Base-by-base conservation (phyloP, 2,113 vertebrate genomes). In the Solea senegalensis region DNA sequence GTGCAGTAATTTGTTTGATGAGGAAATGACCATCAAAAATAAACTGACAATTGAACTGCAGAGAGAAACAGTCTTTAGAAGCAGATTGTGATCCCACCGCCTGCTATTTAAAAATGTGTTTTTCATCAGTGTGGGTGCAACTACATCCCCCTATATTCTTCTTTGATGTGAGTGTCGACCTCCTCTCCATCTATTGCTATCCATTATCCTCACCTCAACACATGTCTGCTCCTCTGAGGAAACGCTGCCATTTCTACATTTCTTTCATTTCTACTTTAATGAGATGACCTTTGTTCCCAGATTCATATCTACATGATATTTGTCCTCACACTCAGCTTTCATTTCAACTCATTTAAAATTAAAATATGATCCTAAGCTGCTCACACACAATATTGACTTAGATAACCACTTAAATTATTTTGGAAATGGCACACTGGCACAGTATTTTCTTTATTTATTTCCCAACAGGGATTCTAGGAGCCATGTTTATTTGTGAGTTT, bases 21-120 rank as follows among this genome's bases (percentile, higher is more conserved):
- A 52, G 11, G 55, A 60, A 73, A 53, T 7, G 1, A 2, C 12
- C 73, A 57, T 80, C 65, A 87, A 83, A 83, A 86, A 77, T 41
- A 56, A 68, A 69, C 45, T 14, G n/a, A 8, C 39, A 76, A 9
- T 72, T 39, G 40, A 39, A 41, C 21, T 10, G 12, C 0, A 71
- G 54, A 76, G 28, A 76, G 40, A 9, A 46, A 14, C 70, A 59
- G 1, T 8, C 15, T 16, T n/a, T 16, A 69, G 5, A 74, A 51
- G 46, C 60, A 43, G 52, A 21, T 10, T 26, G 8, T 53, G 50
- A 75, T 64, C 72, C 26, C 56, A 28, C 27, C 2, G 8, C 15
- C 12, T 21, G 16, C n/a, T 51, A 28, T 27, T 71, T 73, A 21
- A 55, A 65, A 57, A 39, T 0, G 54, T 28, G 52, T 46, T 61